Percentiles rank a stretch among this genome's conserved stretches.
These are phyloP conservation scores for Aphelenchoides bicaudatus DNA, from an alignment of 2,888 invertebrate species.

Conservation along the genomic window DNA sequence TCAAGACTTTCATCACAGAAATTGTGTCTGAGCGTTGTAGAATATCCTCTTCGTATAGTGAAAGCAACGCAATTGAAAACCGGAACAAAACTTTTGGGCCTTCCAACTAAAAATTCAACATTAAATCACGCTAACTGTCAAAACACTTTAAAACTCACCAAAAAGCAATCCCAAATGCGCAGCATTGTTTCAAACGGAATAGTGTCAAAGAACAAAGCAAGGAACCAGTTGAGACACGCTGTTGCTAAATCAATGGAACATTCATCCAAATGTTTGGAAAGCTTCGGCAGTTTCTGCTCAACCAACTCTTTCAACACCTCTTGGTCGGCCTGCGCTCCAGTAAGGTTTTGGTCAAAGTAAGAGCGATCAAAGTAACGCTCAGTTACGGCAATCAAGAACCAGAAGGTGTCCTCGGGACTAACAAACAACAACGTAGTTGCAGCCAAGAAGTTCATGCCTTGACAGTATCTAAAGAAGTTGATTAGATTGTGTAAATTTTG, in stretches of 20 bases:
- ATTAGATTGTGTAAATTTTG: too few species aligned
- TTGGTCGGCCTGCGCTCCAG: constrained; percentile 65
- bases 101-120: constrained; percentile 66
- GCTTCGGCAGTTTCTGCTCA: constrained; percentile 62
- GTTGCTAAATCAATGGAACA: constrained; percentile 66
- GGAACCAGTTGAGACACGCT: constrained; percentile 66
- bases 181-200: constrained; percentile 64
- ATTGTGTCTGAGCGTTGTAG: constrained; percentile 64
- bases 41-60: constrained; percentile 62
- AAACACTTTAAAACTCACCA: too few species aligned
- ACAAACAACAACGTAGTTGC: constrained; percentile 65
- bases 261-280: constrained; percentile 63
- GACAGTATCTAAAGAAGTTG: constrained; percentile 67
- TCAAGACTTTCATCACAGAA: constrained; percentile 65
- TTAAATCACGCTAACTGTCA: too few species aligned
- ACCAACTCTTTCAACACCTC: constrained; percentile 65
- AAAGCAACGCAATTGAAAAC: constrained; percentile 64
- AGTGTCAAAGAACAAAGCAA: constrained; percentile 66
- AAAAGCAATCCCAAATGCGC: neutral
- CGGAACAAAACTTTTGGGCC: constrained; percentile 66
- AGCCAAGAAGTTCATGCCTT: constrained; percentile 67
- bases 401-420: constrained; percentile 66
- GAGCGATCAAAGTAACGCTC: constrained; percentile 64
- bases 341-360: constrained; percentile 65
- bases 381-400: constrained; percentile 66